Percentiles rank a stretch among this genome's conserved stretches.
phyloP scores from a whole-genome alignment of 2,113 vertebrate species.

The Macheiramphus alcinus region DNA sequence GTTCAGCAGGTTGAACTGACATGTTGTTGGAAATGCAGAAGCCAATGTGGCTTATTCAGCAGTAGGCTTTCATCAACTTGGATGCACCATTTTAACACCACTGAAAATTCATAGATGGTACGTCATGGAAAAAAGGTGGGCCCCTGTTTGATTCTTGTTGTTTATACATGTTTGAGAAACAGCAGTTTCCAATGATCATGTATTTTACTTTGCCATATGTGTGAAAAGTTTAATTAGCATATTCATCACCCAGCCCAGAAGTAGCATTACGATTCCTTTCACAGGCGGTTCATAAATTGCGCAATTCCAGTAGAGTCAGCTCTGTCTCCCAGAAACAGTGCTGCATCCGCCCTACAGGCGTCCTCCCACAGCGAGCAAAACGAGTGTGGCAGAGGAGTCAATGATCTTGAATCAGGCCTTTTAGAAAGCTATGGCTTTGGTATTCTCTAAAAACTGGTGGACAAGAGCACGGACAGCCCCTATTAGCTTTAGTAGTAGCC shows the following conservation, averaged over 20 bases:
- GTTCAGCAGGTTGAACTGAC: neutral
- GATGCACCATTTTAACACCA: neutral
- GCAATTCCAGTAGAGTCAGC: neutral
- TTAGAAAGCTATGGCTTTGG: neutral
- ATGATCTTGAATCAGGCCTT: neutral
- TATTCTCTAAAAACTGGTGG: neutral
- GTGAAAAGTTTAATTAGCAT: slow-evolving; percentile 36
- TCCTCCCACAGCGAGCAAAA: neutral
- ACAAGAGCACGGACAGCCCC: neutral
- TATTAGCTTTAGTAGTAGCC: neutral
- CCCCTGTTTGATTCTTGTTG: neutral
- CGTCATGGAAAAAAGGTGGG: neutral
- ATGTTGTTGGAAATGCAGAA: neutral
- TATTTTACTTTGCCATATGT: slow-evolving; percentile 23
- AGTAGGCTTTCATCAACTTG: neutral
- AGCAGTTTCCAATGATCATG: neutral
- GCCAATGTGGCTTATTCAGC: neutral
- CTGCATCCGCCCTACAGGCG: neutral
- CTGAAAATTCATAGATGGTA: neutral
- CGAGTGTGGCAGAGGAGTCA: fast-evolving
- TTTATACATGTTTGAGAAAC: slow-evolving; percentile 41
- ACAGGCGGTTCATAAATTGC: neutral
- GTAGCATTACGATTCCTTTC: neutral
- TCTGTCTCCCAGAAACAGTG: neutral
- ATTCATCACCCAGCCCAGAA: slow-evolving; percentile 3